Conservation (phyloP, 2,113 vertebrate genomes). For the Nannobrachium achirus region DNA sequence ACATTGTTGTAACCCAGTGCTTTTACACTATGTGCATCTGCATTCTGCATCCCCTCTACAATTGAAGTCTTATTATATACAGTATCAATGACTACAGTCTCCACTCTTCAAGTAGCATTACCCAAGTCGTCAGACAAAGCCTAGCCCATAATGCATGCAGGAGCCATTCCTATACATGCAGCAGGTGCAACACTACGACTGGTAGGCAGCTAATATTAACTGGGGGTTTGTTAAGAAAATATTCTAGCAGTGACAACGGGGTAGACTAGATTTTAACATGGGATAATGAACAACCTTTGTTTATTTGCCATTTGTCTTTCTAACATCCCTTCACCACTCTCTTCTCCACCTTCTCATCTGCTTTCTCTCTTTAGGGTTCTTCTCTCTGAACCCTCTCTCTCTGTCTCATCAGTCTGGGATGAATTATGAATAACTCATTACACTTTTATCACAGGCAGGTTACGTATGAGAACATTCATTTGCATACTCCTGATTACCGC, state of each 20-base stretch:
- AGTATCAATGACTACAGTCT: neutral
- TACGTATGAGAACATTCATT: slow-evolving; percentile 75
- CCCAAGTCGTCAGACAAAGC: neutral
- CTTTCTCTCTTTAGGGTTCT: slow-evolving; percentile 6
- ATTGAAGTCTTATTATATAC: no score
- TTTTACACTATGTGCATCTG: no score
- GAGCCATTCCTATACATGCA: no score
- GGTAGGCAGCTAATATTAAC: neutral
- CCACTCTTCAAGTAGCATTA: neutral
- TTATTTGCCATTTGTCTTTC: slow-evolving; percentile 19
- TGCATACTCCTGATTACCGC: slow-evolving; percentile 72
- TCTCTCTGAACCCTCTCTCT: slow-evolving; percentile 18
- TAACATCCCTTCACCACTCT: slow-evolving; percentile 40
- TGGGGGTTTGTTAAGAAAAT: neutral
- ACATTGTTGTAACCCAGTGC: no score
- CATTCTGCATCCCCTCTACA: no score
- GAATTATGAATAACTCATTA: slow-evolving; percentile 78
- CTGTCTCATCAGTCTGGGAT: slow-evolving; percentile 56
- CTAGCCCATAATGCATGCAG: no score
- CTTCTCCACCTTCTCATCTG: slow-evolving; percentile 45
- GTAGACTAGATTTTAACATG: neutral
- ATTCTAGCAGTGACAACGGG: no score
- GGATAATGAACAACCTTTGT: slow-evolving; percentile 37
- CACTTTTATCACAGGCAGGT: slow-evolving; percentile 63
- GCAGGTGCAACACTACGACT: neutral